Conservation (phyloP, 37 sponge, comb jelly and placozoan species). For the Geodia barretti region DNA sequence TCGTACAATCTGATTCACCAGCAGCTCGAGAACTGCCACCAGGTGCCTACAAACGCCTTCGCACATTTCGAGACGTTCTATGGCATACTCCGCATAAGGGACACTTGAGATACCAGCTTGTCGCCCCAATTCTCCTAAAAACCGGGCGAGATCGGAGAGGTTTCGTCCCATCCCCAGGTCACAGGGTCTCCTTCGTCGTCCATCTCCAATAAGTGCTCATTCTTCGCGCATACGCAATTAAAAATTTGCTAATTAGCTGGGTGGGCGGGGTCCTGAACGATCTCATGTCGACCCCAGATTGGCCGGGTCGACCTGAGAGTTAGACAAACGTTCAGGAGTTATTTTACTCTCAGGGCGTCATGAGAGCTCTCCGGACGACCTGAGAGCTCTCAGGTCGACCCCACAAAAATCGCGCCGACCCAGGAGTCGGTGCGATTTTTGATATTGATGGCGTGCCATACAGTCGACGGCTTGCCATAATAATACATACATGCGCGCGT, state of each 20-base stretch:
- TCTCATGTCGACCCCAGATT: too few species aligned
- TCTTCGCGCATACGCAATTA: too few species aligned
- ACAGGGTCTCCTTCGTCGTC: background rate
- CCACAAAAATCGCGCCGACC: background rate
- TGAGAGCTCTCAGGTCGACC: too few species aligned
- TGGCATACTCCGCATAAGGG: conserved; percentile 13
- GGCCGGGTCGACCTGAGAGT: too few species aligned
- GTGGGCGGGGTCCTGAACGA: too few species aligned
- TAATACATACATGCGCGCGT: too few species aligned
- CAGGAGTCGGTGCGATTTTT: conserved; percentile 1
- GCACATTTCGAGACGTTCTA: conserved; percentile 24
- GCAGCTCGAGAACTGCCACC: background rate
- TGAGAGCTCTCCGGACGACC: background rate
- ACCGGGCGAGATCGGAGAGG: conserved; percentile 13
- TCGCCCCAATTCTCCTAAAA: conserved; percentile 14
- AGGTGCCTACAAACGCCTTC: background rate
- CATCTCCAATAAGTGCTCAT: too few species aligned
- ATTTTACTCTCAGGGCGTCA: conserved; percentile 5
- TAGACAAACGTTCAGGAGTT: too few species aligned
- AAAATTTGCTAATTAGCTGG: too few species aligned
- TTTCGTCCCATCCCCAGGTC: conserved; percentile 34
- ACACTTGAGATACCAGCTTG: conserved; percentile 24
- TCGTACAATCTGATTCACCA: too few species aligned
- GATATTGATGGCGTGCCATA: conserved; percentile 17
- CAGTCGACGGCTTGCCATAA: too few species aligned